Percentiles rank a stretch among this genome's conserved stretches.
Conservation (phyloP, 2,888 invertebrate species). For the Eupsilia transversa region DNA sequence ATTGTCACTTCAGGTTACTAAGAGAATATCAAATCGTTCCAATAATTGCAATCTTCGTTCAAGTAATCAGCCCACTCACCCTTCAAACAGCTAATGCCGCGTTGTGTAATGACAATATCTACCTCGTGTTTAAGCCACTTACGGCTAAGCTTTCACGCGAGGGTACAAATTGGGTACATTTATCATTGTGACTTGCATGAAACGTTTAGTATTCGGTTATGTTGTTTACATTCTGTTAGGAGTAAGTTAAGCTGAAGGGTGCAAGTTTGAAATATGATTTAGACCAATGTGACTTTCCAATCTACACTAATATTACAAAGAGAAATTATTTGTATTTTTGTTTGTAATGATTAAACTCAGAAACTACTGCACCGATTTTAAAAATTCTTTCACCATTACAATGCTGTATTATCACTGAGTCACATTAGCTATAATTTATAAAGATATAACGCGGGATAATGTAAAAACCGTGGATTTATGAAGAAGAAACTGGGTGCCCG, state of each 20-base stretch:
- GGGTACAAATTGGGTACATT: conserved; percentile 54
- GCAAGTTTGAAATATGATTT: not conserved
- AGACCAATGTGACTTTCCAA: not conserved
- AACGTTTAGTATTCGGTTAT: conserved; percentile 23
- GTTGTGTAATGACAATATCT: conserved; percentile 53
- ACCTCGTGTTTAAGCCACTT: conserved; percentile 44
- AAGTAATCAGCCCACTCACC: conserved; percentile 20
- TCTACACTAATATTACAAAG: too few species aligned
- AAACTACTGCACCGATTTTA: too few species aligned
- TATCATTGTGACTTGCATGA: conserved; percentile 51
- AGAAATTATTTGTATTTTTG: too few species aligned
- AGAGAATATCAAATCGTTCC: not conserved
- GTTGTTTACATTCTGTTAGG: conserved; percentile 25
- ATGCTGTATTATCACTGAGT: too few species aligned
- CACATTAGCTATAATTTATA: too few species aligned
- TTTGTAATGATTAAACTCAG: too few species aligned
- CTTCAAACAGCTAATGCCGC: conserved; percentile 18
- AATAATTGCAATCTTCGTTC: conserved; percentile 24
- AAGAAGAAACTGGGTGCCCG: too few species aligned
- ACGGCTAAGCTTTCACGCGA: conserved; percentile 46
- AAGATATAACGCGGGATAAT: too few species aligned
- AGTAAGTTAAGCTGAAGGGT: not conserved
- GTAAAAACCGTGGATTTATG: too few species aligned
- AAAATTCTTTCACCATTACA: too few species aligned
- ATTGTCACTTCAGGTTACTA: not conserved